Evolutionary conservation across 2,113 vertebrate genomes (phyloP).

Genomic region (Dasyurus viverrinus): DNA sequence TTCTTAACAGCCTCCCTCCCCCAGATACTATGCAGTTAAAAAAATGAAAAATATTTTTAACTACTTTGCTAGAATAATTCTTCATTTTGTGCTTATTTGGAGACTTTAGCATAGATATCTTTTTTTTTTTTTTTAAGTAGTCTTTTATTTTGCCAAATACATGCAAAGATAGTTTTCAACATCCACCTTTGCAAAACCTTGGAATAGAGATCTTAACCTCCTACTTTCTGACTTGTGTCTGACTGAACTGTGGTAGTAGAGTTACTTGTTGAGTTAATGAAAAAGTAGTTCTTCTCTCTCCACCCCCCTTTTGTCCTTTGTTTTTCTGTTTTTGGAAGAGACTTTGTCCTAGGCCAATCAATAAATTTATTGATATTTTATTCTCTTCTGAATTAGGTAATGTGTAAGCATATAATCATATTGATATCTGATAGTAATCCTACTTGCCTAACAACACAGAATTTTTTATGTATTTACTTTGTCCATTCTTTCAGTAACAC

Average conservation of each 20-base stretch:
- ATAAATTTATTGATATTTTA: constrained; percentile 23
- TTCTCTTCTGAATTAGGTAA: constrained; percentile 12
- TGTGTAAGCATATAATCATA: background rate
- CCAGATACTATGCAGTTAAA: background rate
- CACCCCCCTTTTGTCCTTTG: no score
- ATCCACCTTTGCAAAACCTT: no score
- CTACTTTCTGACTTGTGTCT: constrained; percentile 30
- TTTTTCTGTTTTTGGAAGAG: background rate
- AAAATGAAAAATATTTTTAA: constrained; percentile 21
- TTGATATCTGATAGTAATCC: background rate
- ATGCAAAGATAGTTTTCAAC: no score
- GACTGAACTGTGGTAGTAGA: constrained; percentile 39
- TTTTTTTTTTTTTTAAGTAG: no score
- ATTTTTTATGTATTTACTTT: constrained; percentile 25
- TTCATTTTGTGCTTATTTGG: constrained; percentile 42
- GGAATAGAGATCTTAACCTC: constrained; percentile 2
- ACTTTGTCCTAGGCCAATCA: background rate
- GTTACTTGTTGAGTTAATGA: background rate
- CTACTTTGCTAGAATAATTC: constrained; percentile 42
- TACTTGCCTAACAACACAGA: constrained; percentile 7
- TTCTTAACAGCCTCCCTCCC: background rate
- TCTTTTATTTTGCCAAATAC: no score
- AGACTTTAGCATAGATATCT: background rate
- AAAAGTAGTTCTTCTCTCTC: background rate
- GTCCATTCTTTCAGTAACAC: constrained; percentile 16